Base-by-base conservation (phyloP, 2,113 vertebrate species). In the Halichoerus grypus region DNA sequence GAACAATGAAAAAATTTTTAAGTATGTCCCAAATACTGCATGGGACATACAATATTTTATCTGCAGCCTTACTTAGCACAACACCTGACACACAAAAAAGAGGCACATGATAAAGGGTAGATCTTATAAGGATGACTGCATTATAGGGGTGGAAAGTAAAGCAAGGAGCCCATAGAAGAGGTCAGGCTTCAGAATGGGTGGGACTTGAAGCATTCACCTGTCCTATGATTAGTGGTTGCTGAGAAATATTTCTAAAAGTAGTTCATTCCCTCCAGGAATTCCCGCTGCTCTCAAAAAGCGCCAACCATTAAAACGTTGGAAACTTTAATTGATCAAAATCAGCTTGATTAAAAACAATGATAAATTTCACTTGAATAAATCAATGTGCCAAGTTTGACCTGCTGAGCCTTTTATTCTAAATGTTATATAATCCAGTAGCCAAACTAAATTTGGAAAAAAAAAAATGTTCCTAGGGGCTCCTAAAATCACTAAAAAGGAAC, bases 321-420 rank as follows among this genome's bases (percentile, higher is more conserved):
- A 87, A 92, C 15, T 88, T 92, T n/a, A 88, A 88, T 33, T 76
- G 63, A 85, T 57, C 61, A 65, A 94, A 85, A 96, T 86, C 61
- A 51, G 84, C 14, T 84, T 65, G 33, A 84, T 51, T 28, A 33
- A 96, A 94, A 94, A 51, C 74, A 79, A 96, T 55, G 2, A 72
- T 16, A 96, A 80, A 69, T 94, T 86, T 72, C 39, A 74, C 65
- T 83, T 86, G 57, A 91, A 55, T 94, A 61, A 28, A 92, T 53
- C 39, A 51, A 39, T 26, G 26, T 74, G n/a, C 33, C 63, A 74
- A 39, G 3, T 97, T 28, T 84, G 49, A 94, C 33, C 21, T 36
- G 51, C 18, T 55, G n/a, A 84, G 31, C 1, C 26, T 67, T 83
- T 85, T 33, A 72, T 80, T 72, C 33, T 76, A 61, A 91, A 89